Evolutionary conservation across 2,797 vertebrate genomes (phyloP).

Genomic region (Denticeps clupeoides): DNA sequence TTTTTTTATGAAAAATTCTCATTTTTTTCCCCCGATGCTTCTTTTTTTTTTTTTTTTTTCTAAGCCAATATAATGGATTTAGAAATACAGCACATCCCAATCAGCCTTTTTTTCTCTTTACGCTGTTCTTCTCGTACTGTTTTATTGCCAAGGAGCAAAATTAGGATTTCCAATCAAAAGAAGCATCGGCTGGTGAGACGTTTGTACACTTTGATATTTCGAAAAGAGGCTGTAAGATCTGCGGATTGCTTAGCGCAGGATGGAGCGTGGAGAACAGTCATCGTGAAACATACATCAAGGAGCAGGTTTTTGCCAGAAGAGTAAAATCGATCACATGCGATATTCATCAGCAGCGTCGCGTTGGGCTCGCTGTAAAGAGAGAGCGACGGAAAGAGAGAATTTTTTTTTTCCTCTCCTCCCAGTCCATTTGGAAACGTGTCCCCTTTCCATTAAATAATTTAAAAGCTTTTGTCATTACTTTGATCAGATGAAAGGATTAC

Average conservation of each 20-base stretch:
- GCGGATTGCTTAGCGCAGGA: background rate
- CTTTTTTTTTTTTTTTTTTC: too few relatives aligned
- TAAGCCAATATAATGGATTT: too few relatives aligned
- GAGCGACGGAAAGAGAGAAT: background rate
- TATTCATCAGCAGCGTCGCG: background rate
- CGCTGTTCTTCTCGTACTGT: too few relatives aligned
- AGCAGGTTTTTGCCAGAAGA: background rate
- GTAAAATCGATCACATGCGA: background rate
- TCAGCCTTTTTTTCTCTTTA: too few relatives aligned
- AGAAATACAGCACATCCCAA: too few relatives aligned
- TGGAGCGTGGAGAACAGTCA: background rate
- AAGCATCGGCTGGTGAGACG: too few relatives aligned
- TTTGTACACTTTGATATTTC: background rate
- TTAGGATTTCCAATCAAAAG: too few relatives aligned
- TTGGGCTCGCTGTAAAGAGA: background rate
- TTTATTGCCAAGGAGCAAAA: too few relatives aligned
- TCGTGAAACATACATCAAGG: background rate
- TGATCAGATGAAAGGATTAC: conserved; percentile 63
- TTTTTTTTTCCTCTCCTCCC: conserved; percentile 13
- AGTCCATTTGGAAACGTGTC: conserved; percentile 26
- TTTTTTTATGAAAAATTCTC: too few relatives aligned
- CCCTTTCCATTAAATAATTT: conserved; percentile 54
- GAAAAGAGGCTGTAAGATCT: background rate
- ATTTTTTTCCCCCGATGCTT: too few relatives aligned
- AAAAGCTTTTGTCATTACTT: conserved; percentile 57